Percentiles rank a stretch among this genome's conserved stretches.
Conservation (phyloP, 1,140 invertebrate genomes). For the Drosophila pallidifrons region DNA sequence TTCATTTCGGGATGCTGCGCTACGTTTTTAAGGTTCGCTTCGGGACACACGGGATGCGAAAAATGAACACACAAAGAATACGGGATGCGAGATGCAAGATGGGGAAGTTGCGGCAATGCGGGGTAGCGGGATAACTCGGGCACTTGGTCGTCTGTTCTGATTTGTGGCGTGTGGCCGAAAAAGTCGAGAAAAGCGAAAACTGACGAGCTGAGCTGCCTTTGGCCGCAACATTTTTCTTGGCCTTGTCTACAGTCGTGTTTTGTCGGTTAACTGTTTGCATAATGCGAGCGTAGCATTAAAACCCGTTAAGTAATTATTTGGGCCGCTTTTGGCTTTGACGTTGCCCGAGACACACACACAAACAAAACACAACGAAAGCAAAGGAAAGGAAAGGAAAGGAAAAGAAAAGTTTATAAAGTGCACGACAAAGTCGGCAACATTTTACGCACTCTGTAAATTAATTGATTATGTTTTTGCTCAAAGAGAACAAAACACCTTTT, state of each 20-base stretch:
- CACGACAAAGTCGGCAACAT: slow-evolving; percentile 44
- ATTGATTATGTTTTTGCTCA: slow-evolving; percentile 46
- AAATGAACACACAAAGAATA: not conserved
- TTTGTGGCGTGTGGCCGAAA: slow-evolving; percentile 44
- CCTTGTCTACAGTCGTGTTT: slow-evolving; percentile 27
- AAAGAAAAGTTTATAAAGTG: slow-evolving; percentile 41
- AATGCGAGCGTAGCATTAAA: slow-evolving; percentile 58
- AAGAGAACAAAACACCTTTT: slow-evolving; percentile 23
- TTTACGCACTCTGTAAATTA: slow-evolving; percentile 50
- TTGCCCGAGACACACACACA: not conserved
- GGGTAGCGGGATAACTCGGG: not conserved
- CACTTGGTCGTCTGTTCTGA: slow-evolving; percentile 17
- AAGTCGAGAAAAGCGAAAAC: not conserved
- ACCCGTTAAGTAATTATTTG: slow-evolving; percentile 65
- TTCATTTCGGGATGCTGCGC: no score
- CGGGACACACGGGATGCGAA: not conserved
- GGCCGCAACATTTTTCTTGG: slow-evolving; percentile 44
- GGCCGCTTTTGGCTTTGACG: slow-evolving; percentile 18
- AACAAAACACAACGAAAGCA: not conserved
- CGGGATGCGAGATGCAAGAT: not conserved
- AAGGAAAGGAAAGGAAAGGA: not conserved
- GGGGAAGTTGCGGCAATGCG: not conserved
- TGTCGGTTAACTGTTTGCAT: slow-evolving; percentile 44
- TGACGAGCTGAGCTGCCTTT: slow-evolving; percentile 26
- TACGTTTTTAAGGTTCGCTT: not conserved